These are phyloP conservation scores for Falco cherrug DNA, from an alignment of 2,797 vertebrate species.

Conservation along the genomic window DNA sequence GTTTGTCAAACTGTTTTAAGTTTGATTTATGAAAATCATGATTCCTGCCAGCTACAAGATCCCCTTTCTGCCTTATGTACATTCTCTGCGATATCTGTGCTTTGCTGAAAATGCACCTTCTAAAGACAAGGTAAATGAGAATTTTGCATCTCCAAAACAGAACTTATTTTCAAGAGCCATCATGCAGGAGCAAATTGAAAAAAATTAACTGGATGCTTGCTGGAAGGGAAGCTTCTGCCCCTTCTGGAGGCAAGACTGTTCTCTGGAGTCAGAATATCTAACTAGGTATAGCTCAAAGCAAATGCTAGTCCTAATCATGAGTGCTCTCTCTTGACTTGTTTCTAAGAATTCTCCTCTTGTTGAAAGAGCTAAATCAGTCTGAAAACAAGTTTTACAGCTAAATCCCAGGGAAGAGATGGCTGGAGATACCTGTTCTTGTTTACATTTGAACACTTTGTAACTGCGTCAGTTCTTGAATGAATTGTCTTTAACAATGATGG, in stretches of 20 bases:
- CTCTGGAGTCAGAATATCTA: background rate
- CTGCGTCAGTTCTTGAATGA: background rate
- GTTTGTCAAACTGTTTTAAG: background rate
- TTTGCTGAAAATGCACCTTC: background rate
- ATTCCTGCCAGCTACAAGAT: background rate
- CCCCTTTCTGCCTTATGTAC: background rate
- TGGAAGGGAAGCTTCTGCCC: background rate
- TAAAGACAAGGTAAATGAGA: background rate
- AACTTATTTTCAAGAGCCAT: background rate
- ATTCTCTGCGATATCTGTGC: background rate
- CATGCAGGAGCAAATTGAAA: background rate
- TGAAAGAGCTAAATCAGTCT: background rate
- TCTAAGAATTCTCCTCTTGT: background rate
- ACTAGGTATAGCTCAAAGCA: background rate
- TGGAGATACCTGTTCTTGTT: conserved; percentile 14
- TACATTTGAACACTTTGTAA: background rate
- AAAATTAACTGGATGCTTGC: background rate
- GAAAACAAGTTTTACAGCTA: conserved; percentile 27
- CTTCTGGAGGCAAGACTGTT: background rate
- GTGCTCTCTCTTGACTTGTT: background rate
- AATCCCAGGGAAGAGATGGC: background rate
- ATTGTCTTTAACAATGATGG: background rate
- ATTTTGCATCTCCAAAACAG: background rate
- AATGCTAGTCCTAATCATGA: background rate
- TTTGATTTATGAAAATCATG: background rate